Base-by-base conservation (phyloP, 2,797 vertebrate genomes). In the Paguma larvata region DNA sequence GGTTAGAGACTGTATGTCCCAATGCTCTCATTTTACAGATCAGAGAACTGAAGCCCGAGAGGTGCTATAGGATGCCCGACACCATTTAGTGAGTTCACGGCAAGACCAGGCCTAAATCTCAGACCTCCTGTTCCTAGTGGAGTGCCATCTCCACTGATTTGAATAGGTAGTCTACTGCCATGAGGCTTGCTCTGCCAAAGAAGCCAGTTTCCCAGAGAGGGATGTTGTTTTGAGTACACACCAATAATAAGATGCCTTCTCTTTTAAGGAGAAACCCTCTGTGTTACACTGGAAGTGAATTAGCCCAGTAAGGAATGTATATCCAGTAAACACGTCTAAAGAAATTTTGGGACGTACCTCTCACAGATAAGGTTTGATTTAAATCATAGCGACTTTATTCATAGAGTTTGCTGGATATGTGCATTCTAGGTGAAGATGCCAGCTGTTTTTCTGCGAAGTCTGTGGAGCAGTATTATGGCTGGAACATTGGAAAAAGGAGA, bases 401-500 rank as follows among this genome's bases (percentile, higher is more conserved):
- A 59, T 59, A 92, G 51, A 19, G 82, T 86, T 78, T 96, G 93
- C 65, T 93, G 90, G 51, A 79, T 83, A 19, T 98, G 32, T 98
- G 56, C 93, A 53, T 98, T 98, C 91, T 95, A 99, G 99, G 98
- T 98, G 99, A 99, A 97, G 99, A 99, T 96, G 99, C 99, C 51
- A 99, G 99, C 98, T 99, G 99, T 2, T 99, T 99, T 96, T 99
- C 99, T 98, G 99, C 99, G 14, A 98, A 98, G 87, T 99, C 99
- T 51, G 98, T 99, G 95, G 99, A 99, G 94, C 99, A 99, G 98
- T 99, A 99, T 98, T 99, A 99, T 96, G 99, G 99, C 94, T 99
- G 99, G 99, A 99, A 99, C 98, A 99, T 99, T 96, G 99, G 99
- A 90, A 99, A 99, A 97, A 99, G 99, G 90, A 99, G 99, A 98